phyloP scores from a whole-genome alignment of 2,888 invertebrate genomes.

The Drosophila helvetica region DNA sequence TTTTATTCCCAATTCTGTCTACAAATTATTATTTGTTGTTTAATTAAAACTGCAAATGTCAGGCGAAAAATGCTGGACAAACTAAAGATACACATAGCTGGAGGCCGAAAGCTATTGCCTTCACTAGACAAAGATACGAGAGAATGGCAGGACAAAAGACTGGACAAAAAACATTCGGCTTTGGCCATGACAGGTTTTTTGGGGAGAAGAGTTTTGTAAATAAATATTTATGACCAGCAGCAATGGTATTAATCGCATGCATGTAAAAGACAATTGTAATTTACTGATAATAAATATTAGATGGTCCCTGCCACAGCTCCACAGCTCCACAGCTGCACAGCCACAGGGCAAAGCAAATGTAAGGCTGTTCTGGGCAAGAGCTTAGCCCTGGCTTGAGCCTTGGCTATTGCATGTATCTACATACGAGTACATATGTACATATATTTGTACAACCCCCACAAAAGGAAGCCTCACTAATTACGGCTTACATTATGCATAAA shows the following conservation, averaged over 20 bases:
- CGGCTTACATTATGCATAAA: constrained; percentile 75
- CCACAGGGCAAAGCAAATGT: constrained; percentile 1
- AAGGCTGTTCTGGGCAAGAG: background rate
- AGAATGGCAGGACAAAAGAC: constrained; percentile 43
- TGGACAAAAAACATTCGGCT: constrained; percentile 59
- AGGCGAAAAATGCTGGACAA: constrained; percentile 66
- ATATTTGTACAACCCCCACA: background rate
- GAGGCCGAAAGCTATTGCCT: constrained; percentile 34
- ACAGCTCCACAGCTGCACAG: too few species aligned
- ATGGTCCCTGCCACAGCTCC: constrained; percentile 30
- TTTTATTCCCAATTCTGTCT: constrained; percentile 1
- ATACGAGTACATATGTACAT: background rate
- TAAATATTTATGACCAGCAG: constrained; percentile 72
- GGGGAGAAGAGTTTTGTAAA: constrained; percentile 60
- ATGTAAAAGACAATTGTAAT: constrained; percentile 78
- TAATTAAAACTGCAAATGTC: constrained; percentile 77
- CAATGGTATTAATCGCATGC: constrained; percentile 54
- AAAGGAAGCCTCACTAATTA: constrained; percentile 67
- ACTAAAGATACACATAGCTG: constrained; percentile 20
- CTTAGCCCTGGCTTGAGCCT: constrained; percentile 19
- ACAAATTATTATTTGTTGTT: constrained; percentile 58
- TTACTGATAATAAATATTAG: constrained; percentile 78
- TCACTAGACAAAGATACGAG: constrained; percentile 24
- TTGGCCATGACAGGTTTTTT: constrained; percentile 72
- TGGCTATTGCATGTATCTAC: constrained; percentile 27